phyloP scores from a whole-genome alignment of 2,888 invertebrate genomes.

The Argyresthia albistria region DNA sequence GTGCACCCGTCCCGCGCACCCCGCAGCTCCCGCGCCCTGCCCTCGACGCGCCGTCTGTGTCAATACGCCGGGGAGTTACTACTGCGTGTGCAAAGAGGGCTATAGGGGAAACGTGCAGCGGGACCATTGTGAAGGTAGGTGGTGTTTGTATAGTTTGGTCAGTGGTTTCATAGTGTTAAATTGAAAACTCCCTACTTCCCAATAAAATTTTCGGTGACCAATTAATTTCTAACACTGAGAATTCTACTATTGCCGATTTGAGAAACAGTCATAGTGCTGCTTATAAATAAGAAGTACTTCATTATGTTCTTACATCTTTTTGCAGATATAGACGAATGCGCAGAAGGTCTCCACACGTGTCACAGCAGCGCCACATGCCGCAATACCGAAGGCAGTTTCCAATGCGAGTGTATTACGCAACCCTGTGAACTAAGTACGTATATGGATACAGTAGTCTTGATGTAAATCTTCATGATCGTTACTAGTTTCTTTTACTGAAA shows the following conservation, averaged over 20 bases:
- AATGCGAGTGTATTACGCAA: conserved; percentile 78
- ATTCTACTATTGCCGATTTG: not conserved
- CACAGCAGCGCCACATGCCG: conserved; percentile 84
- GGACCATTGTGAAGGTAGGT: conserved; percentile 75
- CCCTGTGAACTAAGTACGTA: conserved; percentile 77
- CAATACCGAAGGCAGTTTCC: conserved; percentile 85
- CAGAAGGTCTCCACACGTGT: conserved; percentile 83
- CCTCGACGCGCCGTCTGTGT: conserved; percentile 84
- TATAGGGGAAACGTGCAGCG: conserved; percentile 74
- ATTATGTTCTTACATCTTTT: conserved; percentile 13
- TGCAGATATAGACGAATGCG: conserved; percentile 88
- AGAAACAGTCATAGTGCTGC: not conserved
- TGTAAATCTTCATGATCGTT: not conserved
- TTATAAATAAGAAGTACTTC: not conserved
- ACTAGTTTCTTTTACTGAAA: not conserved
- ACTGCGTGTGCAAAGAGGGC: conserved; percentile 88
- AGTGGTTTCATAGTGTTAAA: not conserved
- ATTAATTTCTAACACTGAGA: too few relatives aligned
- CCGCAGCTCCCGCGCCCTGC: conserved; percentile 78
- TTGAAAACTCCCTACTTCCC: not conserved
- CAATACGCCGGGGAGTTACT: conserved; percentile 92
- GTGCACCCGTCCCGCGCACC: conserved; percentile 83
- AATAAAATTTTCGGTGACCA: too few relatives aligned
- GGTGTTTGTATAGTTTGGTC: not conserved
- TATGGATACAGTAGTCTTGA: not conserved